Evolutionary conservation across 2,888 invertebrate species (phyloP).

Genomic region (Pollenia labialis): DNA sequence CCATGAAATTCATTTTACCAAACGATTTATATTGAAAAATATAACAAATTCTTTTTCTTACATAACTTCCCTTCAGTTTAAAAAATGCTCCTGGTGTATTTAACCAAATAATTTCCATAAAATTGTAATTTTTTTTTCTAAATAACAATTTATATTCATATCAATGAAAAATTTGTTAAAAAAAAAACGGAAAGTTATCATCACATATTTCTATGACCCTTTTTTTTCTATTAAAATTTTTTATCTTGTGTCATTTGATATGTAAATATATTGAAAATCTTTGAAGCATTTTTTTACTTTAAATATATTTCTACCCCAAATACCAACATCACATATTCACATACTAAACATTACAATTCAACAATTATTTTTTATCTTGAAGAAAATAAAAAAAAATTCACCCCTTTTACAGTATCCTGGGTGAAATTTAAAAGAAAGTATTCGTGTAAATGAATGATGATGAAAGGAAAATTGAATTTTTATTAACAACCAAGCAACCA

Average conservation of each 20-base stretch:
- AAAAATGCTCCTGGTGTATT: neutral
- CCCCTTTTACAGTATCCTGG: constrained; percentile 52
- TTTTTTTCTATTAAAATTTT: neutral
- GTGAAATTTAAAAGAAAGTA: neutral
- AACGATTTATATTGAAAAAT: constrained; percentile 2
- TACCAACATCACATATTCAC: neutral
- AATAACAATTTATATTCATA: constrained; percentile 1
- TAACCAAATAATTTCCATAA: constrained; percentile 21
- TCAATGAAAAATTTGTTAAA: constrained; percentile 9
- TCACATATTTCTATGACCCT: constrained; percentile 3
- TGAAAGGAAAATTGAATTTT: constrained; percentile 72
- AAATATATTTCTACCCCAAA: constrained; percentile 17
- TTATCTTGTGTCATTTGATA: constrained; percentile 44
- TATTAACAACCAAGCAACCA: constrained; percentile 58
- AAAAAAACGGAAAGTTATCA: neutral
- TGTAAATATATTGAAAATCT: constrained; percentile 57
- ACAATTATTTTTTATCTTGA: constrained; percentile 67
- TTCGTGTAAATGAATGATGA: constrained; percentile 31
- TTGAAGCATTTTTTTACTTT: constrained; percentile 16
- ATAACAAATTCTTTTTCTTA: neutral
- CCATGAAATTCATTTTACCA: neutral
- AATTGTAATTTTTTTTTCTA: neutral
- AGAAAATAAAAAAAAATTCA: constrained; percentile 27
- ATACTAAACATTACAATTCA: constrained; percentile 38
- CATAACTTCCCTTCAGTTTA: neutral